phyloP scores from a whole-genome alignment of 2,888 invertebrate genomes.

The Automeris io region DNA sequence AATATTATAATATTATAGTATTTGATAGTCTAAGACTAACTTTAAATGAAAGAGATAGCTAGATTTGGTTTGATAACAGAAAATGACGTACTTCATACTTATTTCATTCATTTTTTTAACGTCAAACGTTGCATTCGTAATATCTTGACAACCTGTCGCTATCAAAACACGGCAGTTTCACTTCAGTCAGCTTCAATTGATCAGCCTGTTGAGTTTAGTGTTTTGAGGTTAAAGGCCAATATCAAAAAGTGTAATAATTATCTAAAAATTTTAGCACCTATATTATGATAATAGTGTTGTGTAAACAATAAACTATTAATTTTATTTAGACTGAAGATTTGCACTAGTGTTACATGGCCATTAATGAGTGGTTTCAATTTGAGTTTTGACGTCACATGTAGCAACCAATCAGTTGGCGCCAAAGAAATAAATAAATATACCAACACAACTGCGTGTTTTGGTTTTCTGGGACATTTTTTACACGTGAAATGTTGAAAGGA shows the following conservation, averaged over 20 bases:
- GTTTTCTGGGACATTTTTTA: slow-evolving; percentile 36
- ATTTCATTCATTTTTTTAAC: slow-evolving; percentile 35
- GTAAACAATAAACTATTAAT: slow-evolving; percentile 34
- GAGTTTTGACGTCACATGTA: slow-evolving; percentile 66
- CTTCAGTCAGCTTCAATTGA: slow-evolving; percentile 27
- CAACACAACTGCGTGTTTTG: slow-evolving; percentile 35
- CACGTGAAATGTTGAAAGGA: slow-evolving; percentile 46
- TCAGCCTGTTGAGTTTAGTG: slow-evolving; percentile 29
- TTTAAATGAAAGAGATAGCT: slow-evolving; percentile 2
- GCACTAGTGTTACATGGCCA: slow-evolving; percentile 34
- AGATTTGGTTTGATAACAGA: slow-evolving; percentile 19
- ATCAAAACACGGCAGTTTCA: slow-evolving; percentile 41
- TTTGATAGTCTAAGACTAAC: no score
- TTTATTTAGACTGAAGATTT: slow-evolving; percentile 23
- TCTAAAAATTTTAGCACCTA: no score
- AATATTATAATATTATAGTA: no score
- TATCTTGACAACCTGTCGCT: slow-evolving; percentile 18
- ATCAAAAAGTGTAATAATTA: slow-evolving; percentile 12
- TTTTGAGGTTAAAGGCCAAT: slow-evolving; percentile 8
- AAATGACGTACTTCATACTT: slow-evolving; percentile 33
- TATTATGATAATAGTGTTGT: slow-evolving; percentile 34
- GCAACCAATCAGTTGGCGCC: slow-evolving; percentile 59
- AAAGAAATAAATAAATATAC: slow-evolving; percentile 33
- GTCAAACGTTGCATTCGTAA: slow-evolving; percentile 7
- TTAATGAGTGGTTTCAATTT: slow-evolving; percentile 58